phyloP scores from a whole-genome alignment of 2,888 invertebrate genomes.

The Oxyteleia sp. region DNA sequence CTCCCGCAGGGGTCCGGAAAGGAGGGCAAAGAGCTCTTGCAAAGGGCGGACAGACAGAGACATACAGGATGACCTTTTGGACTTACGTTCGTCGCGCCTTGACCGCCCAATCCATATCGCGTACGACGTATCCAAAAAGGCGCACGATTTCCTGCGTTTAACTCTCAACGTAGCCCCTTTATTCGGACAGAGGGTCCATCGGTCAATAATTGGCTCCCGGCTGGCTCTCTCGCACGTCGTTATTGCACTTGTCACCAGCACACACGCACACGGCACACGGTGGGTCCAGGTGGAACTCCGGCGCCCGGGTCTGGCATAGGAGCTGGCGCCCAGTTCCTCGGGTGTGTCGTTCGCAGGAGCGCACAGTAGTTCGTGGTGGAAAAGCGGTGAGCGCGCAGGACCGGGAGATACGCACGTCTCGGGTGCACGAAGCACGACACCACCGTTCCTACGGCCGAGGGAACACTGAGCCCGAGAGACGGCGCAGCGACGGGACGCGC shows the following conservation, averaged over 20 bases:
- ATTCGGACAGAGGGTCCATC: slow-evolving; percentile 25
- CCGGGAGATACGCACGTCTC: slow-evolving; percentile 13
- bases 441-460: slow-evolving; percentile 85
- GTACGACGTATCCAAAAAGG: slow-evolving; percentile 84
- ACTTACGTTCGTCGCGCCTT: slow-evolving; percentile 87
- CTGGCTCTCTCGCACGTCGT: slow-evolving; percentile 34
- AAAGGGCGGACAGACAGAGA: slow-evolving; percentile 69
- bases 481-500: slow-evolving; percentile 80
- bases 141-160: slow-evolving; percentile 76
- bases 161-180: slow-evolving; percentile 22
- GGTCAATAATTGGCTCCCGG: slow-evolving; percentile 57
- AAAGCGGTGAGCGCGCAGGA: slow-evolving; percentile 53
- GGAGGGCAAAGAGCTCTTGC: slow-evolving; percentile 52
- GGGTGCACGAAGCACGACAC: slow-evolving; percentile 72
- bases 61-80: slow-evolving; percentile 75
- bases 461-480: slow-evolving; percentile 83
- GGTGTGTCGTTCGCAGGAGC: neutral
- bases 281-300: too few species aligned
- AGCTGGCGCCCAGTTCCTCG: neutral
- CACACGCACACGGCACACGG: slow-evolving; percentile 17
- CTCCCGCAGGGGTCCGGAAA: slow-evolving; percentile 14
- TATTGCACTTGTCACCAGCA: slow-evolving; percentile 36
- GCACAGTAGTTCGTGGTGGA: neutral
- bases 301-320: too few species aligned
- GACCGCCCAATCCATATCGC: slow-evolving; percentile 87